Base-by-base conservation (phyloP, 2,888 invertebrate genomes). In the Chesias legatella region DNA sequence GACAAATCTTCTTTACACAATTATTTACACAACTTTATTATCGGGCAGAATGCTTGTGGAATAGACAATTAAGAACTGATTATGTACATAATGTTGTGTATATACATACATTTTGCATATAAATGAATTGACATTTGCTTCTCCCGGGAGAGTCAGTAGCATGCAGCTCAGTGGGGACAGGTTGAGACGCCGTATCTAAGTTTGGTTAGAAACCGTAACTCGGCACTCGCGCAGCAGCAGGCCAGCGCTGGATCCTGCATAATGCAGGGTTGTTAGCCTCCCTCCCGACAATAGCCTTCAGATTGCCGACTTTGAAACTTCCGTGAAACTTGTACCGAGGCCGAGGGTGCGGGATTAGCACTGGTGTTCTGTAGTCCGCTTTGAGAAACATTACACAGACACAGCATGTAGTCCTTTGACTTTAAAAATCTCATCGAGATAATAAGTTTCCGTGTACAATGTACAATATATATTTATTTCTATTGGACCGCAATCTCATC, bases 231-330 rank as follows among this genome's bases (percentile, higher is more conserved):
- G 28, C 23, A 22, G 20, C 21, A 24, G 31, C 26, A 42, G 43
- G 36, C 33, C 35, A 33, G 48, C 13, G 35, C 43, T n/a, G 41
- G 41, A 36, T 33, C 20, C 6, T 53, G 53, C 48, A 53, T 53
- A 43, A 53, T 53, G 53, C 51, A 48, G 33, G 42, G 29, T 47
- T 50, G 48, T 44, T 51, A 43, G 43, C 41, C 38, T 44, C 47
- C 41, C 38, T 44, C 47, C 22, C 43, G 48, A 49, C 53, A 51
- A 51, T 53, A 47, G 51, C 51, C 44, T 38, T 44, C 43, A 41
- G 48, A 52, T 52, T 47, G 40, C 48, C 17, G 48, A 35, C 53
- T 46, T 37, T 25, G 37, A 31, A 43, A 48, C 48, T 52, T 47
- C 39, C 38, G 20, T 23, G 27, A 45, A 39, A 32, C 24, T 25